These are phyloP conservation scores for Drosophila subobscura DNA, from an alignment of 1,140 invertebrate genomes.

Conservation along the genomic window DNA sequence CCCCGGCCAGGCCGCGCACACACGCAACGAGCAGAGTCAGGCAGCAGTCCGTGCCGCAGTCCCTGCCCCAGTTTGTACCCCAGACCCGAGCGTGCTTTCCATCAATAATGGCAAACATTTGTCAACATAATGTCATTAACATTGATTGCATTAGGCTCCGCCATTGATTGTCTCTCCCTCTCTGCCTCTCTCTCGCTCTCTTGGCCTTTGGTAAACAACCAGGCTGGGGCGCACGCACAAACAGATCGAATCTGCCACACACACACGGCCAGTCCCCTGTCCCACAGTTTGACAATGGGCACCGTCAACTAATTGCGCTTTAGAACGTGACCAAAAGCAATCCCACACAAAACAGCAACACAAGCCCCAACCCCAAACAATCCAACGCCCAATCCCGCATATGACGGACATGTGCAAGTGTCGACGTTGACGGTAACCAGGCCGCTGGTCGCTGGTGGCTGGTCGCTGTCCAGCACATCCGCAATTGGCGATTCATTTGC, in stretches of 20 bases:
- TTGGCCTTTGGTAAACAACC: constrained; percentile 71
- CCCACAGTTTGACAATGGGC: constrained; percentile 54
- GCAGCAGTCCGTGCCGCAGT: constrained; percentile 11
- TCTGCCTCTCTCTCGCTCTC: not conserved
- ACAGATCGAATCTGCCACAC: constrained; percentile 20
- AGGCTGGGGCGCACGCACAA: constrained; percentile 16
- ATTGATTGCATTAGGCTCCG: constrained; percentile 74
- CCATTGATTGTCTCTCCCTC: constrained; percentile 62
- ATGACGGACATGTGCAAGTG: constrained; percentile 7
- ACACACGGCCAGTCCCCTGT: not conserved
- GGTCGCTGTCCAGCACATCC: not conserved
- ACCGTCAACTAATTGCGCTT: constrained; percentile 73
- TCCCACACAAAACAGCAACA: constrained; percentile 3
- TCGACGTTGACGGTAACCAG: not conserved
- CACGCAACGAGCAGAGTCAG: constrained; percentile 14
- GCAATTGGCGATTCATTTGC: constrained; percentile 47
- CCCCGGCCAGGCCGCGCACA: constrained; percentile 15
- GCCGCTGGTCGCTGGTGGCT: not conserved
- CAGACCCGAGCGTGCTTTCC: constrained; percentile 56
- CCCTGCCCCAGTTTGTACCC: constrained; percentile 1
- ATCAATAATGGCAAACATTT: constrained; percentile 81
- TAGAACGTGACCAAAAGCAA: constrained; percentile 58
- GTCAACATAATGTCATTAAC: constrained; percentile 82
- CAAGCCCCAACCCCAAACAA: no score
- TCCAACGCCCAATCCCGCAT: not conserved